Evolutionary conservation across 2,797 vertebrate genomes (phyloP), one percentile per base, ranked within the genome.

Genomic region (Sebastes iracundus): DNA sequence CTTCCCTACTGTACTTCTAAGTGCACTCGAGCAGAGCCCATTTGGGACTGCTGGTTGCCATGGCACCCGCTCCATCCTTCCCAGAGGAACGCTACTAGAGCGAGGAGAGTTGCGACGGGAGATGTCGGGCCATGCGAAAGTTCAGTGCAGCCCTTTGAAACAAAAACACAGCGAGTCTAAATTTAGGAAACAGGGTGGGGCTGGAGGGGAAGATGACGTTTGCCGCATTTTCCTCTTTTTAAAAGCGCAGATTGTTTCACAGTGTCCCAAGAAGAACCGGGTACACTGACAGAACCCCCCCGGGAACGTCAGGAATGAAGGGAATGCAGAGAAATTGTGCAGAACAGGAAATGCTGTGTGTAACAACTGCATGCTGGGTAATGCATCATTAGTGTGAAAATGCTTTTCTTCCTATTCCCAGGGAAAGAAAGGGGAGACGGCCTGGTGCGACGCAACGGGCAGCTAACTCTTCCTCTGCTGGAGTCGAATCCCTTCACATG

Each of bases 91-190:
- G 6, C 55, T 14, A 58, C 74, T 61, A 33, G 74, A 83, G 83
- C 76, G 68, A 77, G 73, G 30, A 85, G 87, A 80, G 77, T 22
- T 82, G 81, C 68, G 89, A 88, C 84, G 76, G 71, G 81, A 90
- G 87, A 91, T 35, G 83, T 84, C 59, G 72, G 92, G 92, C 92
- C 93, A 91, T 95, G 95, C 93, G 95, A 95, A 94, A 91, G 93
- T 93, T 93, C 90, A 93, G 88, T 46, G 71, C 80, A 53, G 78
- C 63, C 65, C 74, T 86, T 82, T 88, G 82, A 86, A 88, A 79
- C 32, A 60, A 89, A 87, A 91, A 87, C 81, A 86, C 60, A 72
- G 70, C 2, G 2, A 23, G 85, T 80, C 89, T 93, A 92, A 82
- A 92, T 90, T 85, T 93, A 90, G 88, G 65, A 75, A 75, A 22